Conservation (phyloP, 1,140 invertebrate genomes). For the Andricus grossulariae region DNA sequence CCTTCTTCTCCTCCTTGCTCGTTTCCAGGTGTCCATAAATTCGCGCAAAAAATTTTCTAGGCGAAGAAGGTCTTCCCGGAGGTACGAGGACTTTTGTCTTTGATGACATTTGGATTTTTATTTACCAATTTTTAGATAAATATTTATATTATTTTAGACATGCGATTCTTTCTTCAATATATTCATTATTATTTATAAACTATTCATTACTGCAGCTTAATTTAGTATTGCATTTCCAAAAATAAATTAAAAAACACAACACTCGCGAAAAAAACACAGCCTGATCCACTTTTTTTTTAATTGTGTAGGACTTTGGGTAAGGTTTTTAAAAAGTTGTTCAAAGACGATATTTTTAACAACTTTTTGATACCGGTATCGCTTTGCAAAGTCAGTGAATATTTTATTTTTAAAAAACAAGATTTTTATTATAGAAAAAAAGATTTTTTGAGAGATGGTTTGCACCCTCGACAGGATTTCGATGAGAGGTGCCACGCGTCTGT, state of each 20-base stretch:
- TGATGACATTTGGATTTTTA: slow-evolving; percentile 54
- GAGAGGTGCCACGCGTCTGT: slow-evolving; percentile 59
- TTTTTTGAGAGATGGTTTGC: slow-evolving; percentile 32
- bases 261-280: neutral
- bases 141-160: neutral
- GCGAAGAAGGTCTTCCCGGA: slow-evolving; percentile 77
- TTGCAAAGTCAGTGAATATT: neutral
- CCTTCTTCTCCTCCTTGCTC: slow-evolving; percentile 48
- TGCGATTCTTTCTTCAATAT: neutral
- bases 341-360: no score
- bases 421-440: neutral
- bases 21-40: slow-evolving; percentile 81
- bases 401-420: neutral
- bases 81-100: slow-evolving; percentile 51
- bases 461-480: slow-evolving; percentile 36
- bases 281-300: no score
- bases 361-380: no score
- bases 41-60: slow-evolving; percentile 81
- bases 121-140: slow-evolving; percentile 15
- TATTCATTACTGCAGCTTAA: neutral
- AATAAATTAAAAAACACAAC: slow-evolving; percentile 24
- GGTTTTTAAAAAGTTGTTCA: no score
- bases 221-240: neutral
- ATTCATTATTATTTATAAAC: no score
- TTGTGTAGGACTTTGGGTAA: no score